These are phyloP conservation scores for Loxodonta africana DNA, from an alignment of 2,113 vertebrate genomes.

Conservation along the genomic window DNA sequence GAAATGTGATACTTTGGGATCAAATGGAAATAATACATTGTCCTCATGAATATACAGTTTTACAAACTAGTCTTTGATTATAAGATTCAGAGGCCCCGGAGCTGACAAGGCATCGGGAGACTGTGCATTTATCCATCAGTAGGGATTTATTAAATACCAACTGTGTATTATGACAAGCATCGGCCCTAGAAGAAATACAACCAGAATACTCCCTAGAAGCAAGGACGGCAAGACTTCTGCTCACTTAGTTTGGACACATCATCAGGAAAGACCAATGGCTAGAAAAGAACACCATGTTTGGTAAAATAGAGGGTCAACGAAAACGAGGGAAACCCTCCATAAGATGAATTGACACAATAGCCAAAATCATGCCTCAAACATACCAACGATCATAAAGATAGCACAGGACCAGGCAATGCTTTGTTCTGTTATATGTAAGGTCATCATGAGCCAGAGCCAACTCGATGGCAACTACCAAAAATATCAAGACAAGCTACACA, in stretches of 20 bases:
- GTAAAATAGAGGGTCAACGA: neutral
- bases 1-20: slow-evolving; percentile 10
- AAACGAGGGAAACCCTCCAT: neutral
- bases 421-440: neutral
- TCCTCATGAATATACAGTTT: neutral
- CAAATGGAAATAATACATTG: neutral
- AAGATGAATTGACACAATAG: neutral
- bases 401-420: neutral
- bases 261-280: neutral
- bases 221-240: neutral
- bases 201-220: neutral
- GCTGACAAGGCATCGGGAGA: neutral
- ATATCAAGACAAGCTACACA: neutral
- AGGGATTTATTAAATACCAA: slow-evolving; percentile 7
- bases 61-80: neutral
- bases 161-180: neutral
- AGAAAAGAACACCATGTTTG: neutral
- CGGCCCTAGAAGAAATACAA: neutral
- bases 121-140: neutral
- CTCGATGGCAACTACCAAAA: neutral
- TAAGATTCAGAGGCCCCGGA: neutral
- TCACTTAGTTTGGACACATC: neutral
- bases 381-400: neutral
- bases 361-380: neutral
- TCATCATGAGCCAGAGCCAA: neutral